phyloP scores from a whole-genome alignment of 2,888 invertebrate genomes.

The Scaptomyza parva region DNA sequence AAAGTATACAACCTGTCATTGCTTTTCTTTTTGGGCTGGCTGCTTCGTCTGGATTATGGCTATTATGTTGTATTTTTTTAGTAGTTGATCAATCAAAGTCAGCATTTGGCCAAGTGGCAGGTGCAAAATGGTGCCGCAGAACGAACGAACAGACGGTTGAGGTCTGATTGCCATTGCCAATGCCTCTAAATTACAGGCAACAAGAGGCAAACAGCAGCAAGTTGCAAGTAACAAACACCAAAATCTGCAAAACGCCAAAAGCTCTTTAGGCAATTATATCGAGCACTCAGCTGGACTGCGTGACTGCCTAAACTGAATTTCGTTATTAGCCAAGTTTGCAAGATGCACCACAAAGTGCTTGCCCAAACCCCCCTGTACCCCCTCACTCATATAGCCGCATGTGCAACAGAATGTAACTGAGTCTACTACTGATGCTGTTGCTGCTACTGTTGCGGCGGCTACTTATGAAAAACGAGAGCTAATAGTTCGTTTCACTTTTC shows the following conservation, averaged over 20 bases:
- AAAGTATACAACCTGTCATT: constrained; percentile 5
- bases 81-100: constrained; percentile 26
- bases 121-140: constrained; percentile 63
- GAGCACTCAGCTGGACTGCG: constrained; percentile 50
- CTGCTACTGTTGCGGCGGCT: constrained; percentile 25
- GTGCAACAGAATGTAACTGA: constrained; percentile 78
- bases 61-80: constrained; percentile 43
- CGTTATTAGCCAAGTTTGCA: constrained; percentile 64
- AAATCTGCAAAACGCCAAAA: constrained; percentile 35
- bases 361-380: not conserved
- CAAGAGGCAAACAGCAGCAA: constrained; percentile 18
- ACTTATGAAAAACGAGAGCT: constrained; percentile 79
- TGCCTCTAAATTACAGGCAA: constrained; percentile 53
- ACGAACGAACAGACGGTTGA: constrained; percentile 57
- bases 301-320: constrained; percentile 69
- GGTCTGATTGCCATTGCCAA: constrained; percentile 75
- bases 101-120: constrained; percentile 30
- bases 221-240: constrained; percentile 25
- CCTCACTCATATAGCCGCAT: constrained; percentile 26
- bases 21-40: constrained; percentile 3
- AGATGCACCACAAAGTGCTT: constrained; percentile 50
- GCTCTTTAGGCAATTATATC: constrained; percentile 56
- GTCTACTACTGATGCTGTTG: too few relatives aligned
- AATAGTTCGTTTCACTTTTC: constrained; percentile 79
- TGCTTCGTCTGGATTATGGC: constrained; percentile 52